Evolutionary conservation across 2,888 invertebrate species (phyloP), one percentile per base, ranked within the genome.

Genomic region (Andrena hattorfiana): DNA sequence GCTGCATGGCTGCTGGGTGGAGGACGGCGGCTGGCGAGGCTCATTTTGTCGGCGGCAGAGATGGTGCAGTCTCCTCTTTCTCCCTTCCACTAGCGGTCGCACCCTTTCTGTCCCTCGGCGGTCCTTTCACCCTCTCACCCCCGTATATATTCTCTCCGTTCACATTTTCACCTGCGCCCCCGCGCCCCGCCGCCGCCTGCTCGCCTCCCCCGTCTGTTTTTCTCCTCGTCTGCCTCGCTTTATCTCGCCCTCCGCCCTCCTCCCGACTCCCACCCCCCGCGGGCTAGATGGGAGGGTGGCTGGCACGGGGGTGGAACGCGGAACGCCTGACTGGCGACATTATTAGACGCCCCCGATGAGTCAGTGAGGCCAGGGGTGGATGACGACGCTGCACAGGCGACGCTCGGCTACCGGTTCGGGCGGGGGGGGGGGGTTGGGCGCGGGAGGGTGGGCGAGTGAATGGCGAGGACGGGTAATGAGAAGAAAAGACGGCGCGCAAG

Each of bases 301-400:
- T 75, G 83, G 63, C 71, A 51, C 59, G 77, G 74, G 86, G 84
- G 85, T 89, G 91, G 91, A 91, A 90, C 91, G 91, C 87, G 91
- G 90, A 92, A 92, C 92, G 93, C 92, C 92, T 93, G 93, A 91
- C 92, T 93, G 94, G 93, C 93, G 94, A 94, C 94, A 94, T 94
- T 94, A 94, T 94, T 94, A 94, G 94, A 93, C 93, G 93, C 94
- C 93, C 93, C 92, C 92, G 90, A 92, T 92, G 92, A 93, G 92
- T 89, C 90, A 90, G 91, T 90, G 84, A 89, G 80, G 85, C 84
- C 78, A 87, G 87, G 87, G 85, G 83, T 78, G 83, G 83, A 87
- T 81, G 85, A 84, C 76, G 82, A 69, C 80, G 81, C 63, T 70
- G 70, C 60, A 77, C 32, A 51, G 74, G 67, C 77, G 75, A 66